Percentiles rank a stretch among this genome's conserved stretches.
These are phyloP conservation scores for Lepidotrigona ventralis DNA, from an alignment of 1,140 invertebrate genomes.

Conservation along the genomic window DNA sequence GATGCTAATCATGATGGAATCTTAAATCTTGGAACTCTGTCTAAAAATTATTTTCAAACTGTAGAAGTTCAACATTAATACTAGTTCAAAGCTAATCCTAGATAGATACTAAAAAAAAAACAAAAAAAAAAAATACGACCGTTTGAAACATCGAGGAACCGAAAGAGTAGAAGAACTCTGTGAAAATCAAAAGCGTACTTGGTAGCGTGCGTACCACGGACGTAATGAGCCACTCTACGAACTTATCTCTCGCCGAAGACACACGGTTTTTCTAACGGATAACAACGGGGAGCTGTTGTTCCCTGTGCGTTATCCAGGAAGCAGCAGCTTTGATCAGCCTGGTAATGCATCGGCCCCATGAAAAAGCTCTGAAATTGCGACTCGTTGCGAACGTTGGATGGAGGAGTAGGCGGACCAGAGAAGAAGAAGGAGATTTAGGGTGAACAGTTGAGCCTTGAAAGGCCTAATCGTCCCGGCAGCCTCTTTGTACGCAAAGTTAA, in stretches of 20 bases:
- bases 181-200: constrained; percentile 32
- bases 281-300: constrained; percentile 32
- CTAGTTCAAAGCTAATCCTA: too few species aligned
- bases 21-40: too few species aligned
- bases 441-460: constrained; percentile 55
- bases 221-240: constrained; percentile 32
- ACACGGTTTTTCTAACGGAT: constrained; percentile 40
- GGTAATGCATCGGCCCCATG: constrained; percentile 42
- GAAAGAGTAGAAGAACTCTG: not conserved
- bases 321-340: constrained; percentile 45
- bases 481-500: constrained; percentile 74
- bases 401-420: not conserved
- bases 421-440: constrained; percentile 49
- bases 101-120: not conserved
- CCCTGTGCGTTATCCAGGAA: constrained; percentile 8
- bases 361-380: constrained; percentile 49
- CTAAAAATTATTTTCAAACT: too few species aligned
- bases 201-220: not conserved
- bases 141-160: not conserved
- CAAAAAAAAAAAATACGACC: not conserved
- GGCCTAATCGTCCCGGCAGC: constrained; percentile 65
- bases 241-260: constrained; percentile 33
- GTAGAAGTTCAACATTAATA: too few species aligned
- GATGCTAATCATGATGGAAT: too few species aligned
- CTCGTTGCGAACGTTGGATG: constrained; percentile 25